A percentile compares a stretch with the other conserved stretches of the same genome.
Evolutionary conservation across 2,797 vertebrate genomes (phyloP).

Genomic region (Spondyliosoma cantharus): DNA sequence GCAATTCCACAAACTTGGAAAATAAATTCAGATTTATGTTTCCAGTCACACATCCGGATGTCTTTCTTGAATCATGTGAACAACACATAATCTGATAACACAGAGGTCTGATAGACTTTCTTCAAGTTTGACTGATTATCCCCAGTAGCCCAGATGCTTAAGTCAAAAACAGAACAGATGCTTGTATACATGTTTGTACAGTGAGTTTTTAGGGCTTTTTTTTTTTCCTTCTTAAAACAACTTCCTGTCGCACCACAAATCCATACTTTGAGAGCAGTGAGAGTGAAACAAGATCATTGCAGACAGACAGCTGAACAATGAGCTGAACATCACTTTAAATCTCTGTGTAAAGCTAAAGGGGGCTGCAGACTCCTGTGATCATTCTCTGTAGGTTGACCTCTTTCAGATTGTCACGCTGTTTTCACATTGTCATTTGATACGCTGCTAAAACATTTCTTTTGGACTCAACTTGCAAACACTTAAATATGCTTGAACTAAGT

Average conservation of each 20-base stretch:
- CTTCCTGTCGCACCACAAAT: neutral
- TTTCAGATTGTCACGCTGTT: neutral
- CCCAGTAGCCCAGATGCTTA: too few species aligned
- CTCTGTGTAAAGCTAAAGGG: too few species aligned
- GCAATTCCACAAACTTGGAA: neutral
- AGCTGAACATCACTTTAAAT: neutral
- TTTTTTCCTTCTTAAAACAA: neutral
- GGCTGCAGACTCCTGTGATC: neutral
- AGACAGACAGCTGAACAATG: neutral
- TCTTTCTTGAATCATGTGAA: neutral
- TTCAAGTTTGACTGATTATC: too few species aligned
- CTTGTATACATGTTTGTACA: neutral
- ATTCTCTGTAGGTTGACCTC: neutral
- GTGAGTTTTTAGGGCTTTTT: neutral
- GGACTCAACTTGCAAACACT: neutral
- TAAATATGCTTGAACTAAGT: too few species aligned
- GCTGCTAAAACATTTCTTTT: neutral
- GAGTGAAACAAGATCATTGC: neutral
- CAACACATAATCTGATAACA: neutral
- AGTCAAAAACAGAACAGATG: too few species aligned
- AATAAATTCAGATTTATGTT: neutral
- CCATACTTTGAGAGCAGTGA: neutral
- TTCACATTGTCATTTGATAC: constrained; percentile 1
- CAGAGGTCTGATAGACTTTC: neutral
- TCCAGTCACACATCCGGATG: neutral